Evolutionary conservation across 2,888 invertebrate genomes (phyloP).

Genomic region (Sinodicranocentrus sp.): DNA sequence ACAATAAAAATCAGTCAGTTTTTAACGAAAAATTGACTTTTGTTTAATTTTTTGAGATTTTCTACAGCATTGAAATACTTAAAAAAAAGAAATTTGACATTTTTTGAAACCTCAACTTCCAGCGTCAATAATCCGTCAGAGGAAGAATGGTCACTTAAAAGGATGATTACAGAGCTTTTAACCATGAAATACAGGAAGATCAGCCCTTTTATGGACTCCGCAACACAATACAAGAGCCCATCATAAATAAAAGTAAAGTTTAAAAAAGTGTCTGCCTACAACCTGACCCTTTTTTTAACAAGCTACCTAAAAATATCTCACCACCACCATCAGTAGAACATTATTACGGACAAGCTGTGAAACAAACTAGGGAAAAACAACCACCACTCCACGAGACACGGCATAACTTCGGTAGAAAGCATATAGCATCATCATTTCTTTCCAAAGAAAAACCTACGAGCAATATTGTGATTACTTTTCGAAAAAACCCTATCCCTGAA

Average conservation of each 20-base stretch:
- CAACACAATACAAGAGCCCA: conserved; percentile 4
- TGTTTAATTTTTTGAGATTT: no score
- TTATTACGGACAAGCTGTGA: conserved; percentile 31
- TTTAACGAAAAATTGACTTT: no score
- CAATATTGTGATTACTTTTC: conserved; percentile 10
- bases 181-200: conserved; percentile 4
- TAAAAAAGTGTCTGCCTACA: background rate
- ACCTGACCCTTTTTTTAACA: conserved; percentile 30
- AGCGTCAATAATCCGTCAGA: no score
- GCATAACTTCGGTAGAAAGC: background rate
- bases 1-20: no score
- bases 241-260: background rate
- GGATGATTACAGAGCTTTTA: background rate
- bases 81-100: no score
- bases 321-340: background rate
- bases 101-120: no score
- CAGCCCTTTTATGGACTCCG: conserved; percentile 32
- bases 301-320: conserved; percentile 20
- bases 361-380: conserved; percentile 9
- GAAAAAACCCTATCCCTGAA: no score
- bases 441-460: conserved; percentile 26
- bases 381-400: background rate
- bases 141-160: no score
- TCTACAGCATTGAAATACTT: no score
- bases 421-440: conserved; percentile 5